These are phyloP conservation scores for Rhodinocichla rosea DNA, from an alignment of 2,113 vertebrate genomes.

Conservation along the genomic window DNA sequence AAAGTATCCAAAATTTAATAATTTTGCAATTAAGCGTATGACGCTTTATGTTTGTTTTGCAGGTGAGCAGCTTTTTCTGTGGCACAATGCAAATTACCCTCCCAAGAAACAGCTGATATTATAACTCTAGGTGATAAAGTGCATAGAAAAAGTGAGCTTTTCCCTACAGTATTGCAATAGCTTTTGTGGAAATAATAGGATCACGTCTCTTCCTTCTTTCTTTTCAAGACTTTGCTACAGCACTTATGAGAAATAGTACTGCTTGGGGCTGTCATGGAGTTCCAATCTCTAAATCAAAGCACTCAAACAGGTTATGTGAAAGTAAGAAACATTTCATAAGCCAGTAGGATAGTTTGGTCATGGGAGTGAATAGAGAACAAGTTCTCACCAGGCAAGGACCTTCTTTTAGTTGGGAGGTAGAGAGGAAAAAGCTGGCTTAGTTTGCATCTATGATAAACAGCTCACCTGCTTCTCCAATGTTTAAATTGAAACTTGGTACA, in stretches of 20 bases:
- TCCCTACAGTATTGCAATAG: rapidly evolving
- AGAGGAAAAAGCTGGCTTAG: neutral
- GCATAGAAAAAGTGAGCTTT: neutral
- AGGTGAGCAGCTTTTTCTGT: neutral
- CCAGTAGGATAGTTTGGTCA: neutral
- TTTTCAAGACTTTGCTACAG: neutral
- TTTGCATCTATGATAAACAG: neutral
- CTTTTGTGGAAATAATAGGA: neutral
- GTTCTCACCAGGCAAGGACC: neutral
- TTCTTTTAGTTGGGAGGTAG: neutral
- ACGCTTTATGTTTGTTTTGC: neutral
- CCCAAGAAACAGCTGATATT: neutral
- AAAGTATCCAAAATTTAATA: neutral
- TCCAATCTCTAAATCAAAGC: neutral
- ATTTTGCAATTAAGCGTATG: neutral
- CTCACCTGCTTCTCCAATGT: neutral
- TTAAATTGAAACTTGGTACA: neutral
- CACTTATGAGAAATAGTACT: neutral
- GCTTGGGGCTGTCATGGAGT: neutral
- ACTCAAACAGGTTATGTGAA: neutral
- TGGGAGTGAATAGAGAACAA: neutral
- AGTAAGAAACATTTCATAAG: neutral
- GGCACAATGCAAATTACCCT: neutral
- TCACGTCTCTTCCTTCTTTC: neutral
- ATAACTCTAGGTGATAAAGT: neutral